Evolutionary conservation across 2,797 vertebrate species (phyloP).

Genomic region (Mus minutoides): DNA sequence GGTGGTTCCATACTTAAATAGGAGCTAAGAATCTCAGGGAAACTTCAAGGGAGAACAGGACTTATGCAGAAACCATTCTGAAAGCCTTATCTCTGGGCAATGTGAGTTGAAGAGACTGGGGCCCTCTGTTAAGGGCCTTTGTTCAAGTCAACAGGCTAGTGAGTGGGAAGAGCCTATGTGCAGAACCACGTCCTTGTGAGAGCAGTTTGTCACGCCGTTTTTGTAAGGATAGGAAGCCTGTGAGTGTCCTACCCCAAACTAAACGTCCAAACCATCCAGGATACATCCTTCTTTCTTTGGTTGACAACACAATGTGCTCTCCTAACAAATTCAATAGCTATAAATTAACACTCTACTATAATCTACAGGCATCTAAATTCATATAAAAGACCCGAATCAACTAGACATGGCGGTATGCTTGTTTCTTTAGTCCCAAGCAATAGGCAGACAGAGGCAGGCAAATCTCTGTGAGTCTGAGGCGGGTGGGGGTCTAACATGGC

Average conservation of each 20-base stretch:
- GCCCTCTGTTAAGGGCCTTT: constrained; percentile 8
- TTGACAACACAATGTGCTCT: neutral
- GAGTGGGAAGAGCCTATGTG: neutral
- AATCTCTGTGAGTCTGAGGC: neutral
- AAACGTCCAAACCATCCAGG: neutral
- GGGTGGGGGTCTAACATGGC: neutral
- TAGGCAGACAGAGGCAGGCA: neutral
- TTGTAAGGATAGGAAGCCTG: neutral
- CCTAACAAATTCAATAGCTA: neutral
- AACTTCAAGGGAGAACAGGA: constrained; percentile 9
- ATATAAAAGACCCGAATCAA: neutral
- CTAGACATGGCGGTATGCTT: no score
- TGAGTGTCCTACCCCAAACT: neutral
- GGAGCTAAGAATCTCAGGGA: constrained; percentile 18
- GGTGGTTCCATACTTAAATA: neutral
- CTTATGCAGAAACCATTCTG: neutral
- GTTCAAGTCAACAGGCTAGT: neutral
- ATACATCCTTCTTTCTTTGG: neutral
- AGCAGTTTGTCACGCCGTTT: neutral
- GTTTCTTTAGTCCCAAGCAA: neutral
- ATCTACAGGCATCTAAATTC: constrained; percentile 5
- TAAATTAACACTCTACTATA: neutral
- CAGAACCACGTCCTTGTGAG: neutral
- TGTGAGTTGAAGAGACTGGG: neutral
- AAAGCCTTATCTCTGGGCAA: neutral